A percentile compares a stretch with the other conserved stretches of the same genome.
phyloP scores from a whole-genome alignment of 2,888 invertebrate species.

The Rhyacophila evoluta region DNA sequence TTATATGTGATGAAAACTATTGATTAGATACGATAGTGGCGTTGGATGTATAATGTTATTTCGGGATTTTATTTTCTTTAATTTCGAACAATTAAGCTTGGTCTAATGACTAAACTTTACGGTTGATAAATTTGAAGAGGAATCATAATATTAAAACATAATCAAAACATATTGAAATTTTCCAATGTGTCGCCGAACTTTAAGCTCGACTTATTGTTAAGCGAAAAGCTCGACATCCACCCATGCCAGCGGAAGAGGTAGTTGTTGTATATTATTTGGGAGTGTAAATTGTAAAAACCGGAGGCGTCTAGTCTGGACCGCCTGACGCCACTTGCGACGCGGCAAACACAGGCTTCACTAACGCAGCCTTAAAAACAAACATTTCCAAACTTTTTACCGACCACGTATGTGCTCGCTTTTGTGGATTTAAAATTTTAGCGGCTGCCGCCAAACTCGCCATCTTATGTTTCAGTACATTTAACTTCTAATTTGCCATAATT shows the following conservation, averaged over 20 bases:
- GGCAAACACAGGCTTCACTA: neutral
- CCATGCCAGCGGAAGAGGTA: conserved; percentile 19
- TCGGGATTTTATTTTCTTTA: too few relatives aligned
- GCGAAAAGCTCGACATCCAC: neutral
- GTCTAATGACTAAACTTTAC: too few relatives aligned
- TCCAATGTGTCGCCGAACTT: too few relatives aligned
- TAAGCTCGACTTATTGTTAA: neutral
- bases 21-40: too few relatives aligned
- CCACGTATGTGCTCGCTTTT: neutral
- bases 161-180: too few relatives aligned
- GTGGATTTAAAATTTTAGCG: neutral
- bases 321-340: conserved; percentile 34
- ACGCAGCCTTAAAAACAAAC: neutral
- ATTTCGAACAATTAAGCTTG: too few relatives aligned
- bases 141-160: too few relatives aligned
- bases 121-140: too few relatives aligned
- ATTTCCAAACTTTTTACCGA: neutral
- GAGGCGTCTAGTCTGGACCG: conserved; percentile 44
- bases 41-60: too few relatives aligned
- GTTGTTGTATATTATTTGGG: conserved; percentile 19
- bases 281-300: conserved; percentile 43
- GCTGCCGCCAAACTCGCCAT: neutral
- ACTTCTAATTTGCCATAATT: too few relatives aligned
- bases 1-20: too few relatives aligned
- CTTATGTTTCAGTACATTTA: too few relatives aligned